Evolutionary conservation across 1,140 invertebrate genomes (phyloP).

Genomic region (Alviniconcha marisindica): DNA sequence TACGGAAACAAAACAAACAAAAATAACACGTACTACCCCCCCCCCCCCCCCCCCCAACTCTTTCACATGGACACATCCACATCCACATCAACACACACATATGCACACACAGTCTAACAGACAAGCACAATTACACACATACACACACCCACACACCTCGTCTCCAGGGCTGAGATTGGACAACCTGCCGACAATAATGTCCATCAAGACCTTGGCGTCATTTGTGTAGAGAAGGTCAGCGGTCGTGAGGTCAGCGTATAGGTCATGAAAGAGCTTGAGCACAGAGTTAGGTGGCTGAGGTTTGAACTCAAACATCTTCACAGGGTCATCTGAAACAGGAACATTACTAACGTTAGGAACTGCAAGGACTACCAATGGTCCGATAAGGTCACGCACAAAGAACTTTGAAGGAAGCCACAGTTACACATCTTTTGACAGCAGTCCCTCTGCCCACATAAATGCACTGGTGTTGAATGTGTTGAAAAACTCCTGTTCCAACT

Average conservation of each 20-base stretch:
- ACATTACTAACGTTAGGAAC: too few species aligned
- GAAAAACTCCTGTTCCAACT: too few species aligned
- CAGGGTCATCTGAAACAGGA: slow-evolving; percentile 86
- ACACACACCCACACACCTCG: slow-evolving; percentile 79
- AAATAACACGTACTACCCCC: too few species aligned
- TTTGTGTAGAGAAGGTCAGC: slow-evolving; percentile 94
- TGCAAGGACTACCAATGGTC: too few species aligned
- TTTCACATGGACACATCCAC: too few species aligned
- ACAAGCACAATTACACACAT: background rate
- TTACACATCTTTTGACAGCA: too few species aligned
- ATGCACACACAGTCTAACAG: background rate
- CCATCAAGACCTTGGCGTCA: slow-evolving; percentile 93
- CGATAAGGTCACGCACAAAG: too few species aligned
- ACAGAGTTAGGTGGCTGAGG: slow-evolving; percentile 88
- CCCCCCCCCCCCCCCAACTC: too few species aligned
- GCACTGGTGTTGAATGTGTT: background rate
- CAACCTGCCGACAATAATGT: slow-evolving; percentile 92
- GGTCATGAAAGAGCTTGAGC: slow-evolving; percentile 90
- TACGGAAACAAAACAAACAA: too few species aligned
- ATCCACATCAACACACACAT: background rate
- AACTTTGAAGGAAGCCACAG: too few species aligned
- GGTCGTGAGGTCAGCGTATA: slow-evolving; percentile 86
- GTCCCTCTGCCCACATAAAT: too few species aligned
- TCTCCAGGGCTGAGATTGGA: slow-evolving; percentile 92
- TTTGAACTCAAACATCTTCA: slow-evolving; percentile 87